Evolutionary conservation across 2,113 vertebrate genomes (phyloP).

Genomic region (Tachysurus vachellii): DNA sequence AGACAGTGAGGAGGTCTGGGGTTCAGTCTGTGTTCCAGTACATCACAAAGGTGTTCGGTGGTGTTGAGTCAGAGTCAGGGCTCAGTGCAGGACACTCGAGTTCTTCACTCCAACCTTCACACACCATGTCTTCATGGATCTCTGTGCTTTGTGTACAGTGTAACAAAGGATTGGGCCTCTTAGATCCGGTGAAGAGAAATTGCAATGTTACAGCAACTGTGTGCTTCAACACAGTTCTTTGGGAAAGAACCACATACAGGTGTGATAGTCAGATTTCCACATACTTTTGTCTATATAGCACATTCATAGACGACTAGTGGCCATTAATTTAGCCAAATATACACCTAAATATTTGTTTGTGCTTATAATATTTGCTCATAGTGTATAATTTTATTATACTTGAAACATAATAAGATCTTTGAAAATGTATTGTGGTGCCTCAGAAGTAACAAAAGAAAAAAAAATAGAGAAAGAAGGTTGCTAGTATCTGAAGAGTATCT

Average conservation of each 20-base stretch:
- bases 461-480: neutral
- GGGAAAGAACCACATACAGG: neutral
- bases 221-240: neutral
- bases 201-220: neutral
- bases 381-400: neutral
- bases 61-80: neutral
- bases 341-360: neutral
- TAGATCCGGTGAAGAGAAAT: neutral
- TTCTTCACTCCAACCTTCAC: no score
- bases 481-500: neutral
- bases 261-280: neutral
- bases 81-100: neutral
- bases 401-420: neutral
- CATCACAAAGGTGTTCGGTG: neutral
- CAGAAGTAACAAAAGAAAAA: no score
- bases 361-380: neutral
- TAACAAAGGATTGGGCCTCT: neutral
- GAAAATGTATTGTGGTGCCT: neutral
- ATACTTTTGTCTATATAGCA: neutral
- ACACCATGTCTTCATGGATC: neutral
- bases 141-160: neutral
- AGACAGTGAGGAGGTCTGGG: neutral
- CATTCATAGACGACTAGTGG: neutral
- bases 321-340: neutral
- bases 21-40: neutral